Percentiles rank a stretch among this genome's conserved stretches.
These are phyloP conservation scores for Pseudochromis fuscus DNA, from an alignment of 2,797 vertebrate species.

Conservation along the genomic window DNA sequence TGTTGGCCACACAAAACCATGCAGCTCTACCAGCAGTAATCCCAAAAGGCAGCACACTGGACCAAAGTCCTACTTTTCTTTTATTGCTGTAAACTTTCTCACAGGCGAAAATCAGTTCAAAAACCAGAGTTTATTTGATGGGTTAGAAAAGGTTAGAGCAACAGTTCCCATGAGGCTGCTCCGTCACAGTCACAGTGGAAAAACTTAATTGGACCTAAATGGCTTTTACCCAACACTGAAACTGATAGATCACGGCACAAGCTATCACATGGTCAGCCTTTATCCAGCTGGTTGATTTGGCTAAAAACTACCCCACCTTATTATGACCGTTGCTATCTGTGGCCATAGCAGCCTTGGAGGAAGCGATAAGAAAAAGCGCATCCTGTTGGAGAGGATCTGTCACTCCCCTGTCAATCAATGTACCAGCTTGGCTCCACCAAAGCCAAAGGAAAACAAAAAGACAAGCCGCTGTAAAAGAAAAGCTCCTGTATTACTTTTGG, in stretches of 20 bases:
- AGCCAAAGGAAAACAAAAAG: constrained; percentile 18
- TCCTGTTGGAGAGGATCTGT: constrained; percentile 56
- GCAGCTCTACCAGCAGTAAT: constrained; percentile 32
- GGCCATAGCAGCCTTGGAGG: constrained; percentile 47
- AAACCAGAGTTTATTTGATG: constrained; percentile 42
- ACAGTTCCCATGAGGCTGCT: constrained; percentile 3
- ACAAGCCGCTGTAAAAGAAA: background rate
- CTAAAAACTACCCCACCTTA: constrained; percentile 11
- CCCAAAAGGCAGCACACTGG: constrained; percentile 17
- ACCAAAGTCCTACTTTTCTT: constrained; percentile 58
- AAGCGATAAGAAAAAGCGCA: constrained; percentile 75
- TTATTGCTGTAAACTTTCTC: constrained; percentile 53
- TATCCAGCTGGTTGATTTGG: constrained; percentile 32
- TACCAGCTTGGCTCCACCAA: constrained; percentile 18
- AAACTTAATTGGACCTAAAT: background rate
- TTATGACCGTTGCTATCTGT: constrained; percentile 1
- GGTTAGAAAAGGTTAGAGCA: constrained; percentile 23
- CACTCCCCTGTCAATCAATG: constrained; percentile 62
- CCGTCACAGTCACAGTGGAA: background rate
- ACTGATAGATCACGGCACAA: background rate
- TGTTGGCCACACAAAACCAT: constrained; percentile 4
- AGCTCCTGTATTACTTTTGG: constrained; percentile 6
- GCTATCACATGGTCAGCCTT: background rate
- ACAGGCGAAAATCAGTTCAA: constrained; percentile 47
- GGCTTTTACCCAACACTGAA: background rate